phyloP scores from a whole-genome alignment of 1,140 invertebrate species.

The honey bee (Apis mellifera) region DNA sequence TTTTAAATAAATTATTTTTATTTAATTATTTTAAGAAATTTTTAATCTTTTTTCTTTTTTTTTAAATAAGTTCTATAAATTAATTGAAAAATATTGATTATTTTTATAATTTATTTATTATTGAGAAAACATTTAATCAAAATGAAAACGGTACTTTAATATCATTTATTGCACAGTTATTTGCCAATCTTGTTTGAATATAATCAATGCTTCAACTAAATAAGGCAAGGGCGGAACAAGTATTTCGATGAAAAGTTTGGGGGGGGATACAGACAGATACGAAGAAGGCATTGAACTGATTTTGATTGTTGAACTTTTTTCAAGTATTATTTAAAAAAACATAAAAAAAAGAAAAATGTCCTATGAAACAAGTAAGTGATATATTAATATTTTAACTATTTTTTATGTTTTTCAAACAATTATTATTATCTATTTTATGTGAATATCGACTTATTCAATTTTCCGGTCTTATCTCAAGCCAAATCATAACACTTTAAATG shows the following conservation, averaged over 20 bases:
- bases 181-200: slow-evolving; percentile 10
- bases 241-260: slow-evolving; percentile 51
- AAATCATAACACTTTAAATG: slow-evolving; percentile 43
- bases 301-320: slow-evolving; percentile 36
- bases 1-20: background rate
- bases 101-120: background rate
- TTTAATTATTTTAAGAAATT: background rate
- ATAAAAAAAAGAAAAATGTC: slow-evolving; percentile 67
- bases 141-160: slow-evolving; percentile 10
- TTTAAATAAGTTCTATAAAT: background rate
- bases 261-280: slow-evolving; percentile 53
- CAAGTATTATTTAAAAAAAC: slow-evolving; percentile 51
- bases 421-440: slow-evolving; percentile 13
- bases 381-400: background rate
- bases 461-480: slow-evolving; percentile 53
- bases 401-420: background rate
- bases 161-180: background rate
- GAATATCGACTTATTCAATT: slow-evolving; percentile 29
- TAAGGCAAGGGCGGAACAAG: slow-evolving; percentile 76
- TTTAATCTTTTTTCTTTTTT: background rate
- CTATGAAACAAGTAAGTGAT: slow-evolving; percentile 74
- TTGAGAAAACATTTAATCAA: background rate
- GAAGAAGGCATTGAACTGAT: slow-evolving; percentile 47
- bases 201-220: slow-evolving; percentile 67
- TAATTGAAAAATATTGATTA: background rate